phyloP scores from a whole-genome alignment of 2,113 vertebrate genomes.

The Sitta europaea region DNA sequence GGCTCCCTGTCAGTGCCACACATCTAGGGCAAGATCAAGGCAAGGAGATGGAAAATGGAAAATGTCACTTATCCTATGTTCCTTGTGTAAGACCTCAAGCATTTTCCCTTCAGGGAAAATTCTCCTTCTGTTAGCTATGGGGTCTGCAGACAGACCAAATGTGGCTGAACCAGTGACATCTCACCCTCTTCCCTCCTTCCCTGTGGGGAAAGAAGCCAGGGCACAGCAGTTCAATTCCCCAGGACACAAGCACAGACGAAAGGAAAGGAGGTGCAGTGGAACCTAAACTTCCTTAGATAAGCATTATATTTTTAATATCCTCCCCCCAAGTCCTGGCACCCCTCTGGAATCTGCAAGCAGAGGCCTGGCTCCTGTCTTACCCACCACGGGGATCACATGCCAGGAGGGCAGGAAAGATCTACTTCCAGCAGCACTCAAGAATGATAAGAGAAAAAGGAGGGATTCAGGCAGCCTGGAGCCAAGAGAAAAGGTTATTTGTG shows the following conservation, averaged over 20 bases:
- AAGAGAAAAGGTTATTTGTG: background rate
- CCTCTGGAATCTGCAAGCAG: background rate
- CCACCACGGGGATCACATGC: background rate
- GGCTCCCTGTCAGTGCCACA: background rate
- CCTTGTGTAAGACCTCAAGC: background rate
- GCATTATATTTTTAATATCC: background rate
- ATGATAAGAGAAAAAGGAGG: background rate
- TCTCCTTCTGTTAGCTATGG: background rate
- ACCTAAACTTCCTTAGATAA: background rate
- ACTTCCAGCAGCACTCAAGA: background rate
- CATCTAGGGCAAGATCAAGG: background rate
- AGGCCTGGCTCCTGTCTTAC: background rate
- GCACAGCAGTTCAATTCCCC: background rate
- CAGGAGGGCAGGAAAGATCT: background rate
- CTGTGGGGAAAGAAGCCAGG: background rate
- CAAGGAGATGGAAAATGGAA: background rate
- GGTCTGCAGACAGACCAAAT: background rate
- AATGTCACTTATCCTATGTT: fast-evolving
- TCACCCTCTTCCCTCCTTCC: background rate
- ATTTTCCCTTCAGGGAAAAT: background rate
- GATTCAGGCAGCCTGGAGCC: background rate
- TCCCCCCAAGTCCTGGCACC: background rate
- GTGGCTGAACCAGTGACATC: background rate
- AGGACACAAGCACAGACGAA: background rate
- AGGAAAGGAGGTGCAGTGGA: background rate